Base-by-base conservation (phyloP, 2,797 vertebrate genomes). In the Alcedo atthis region DNA sequence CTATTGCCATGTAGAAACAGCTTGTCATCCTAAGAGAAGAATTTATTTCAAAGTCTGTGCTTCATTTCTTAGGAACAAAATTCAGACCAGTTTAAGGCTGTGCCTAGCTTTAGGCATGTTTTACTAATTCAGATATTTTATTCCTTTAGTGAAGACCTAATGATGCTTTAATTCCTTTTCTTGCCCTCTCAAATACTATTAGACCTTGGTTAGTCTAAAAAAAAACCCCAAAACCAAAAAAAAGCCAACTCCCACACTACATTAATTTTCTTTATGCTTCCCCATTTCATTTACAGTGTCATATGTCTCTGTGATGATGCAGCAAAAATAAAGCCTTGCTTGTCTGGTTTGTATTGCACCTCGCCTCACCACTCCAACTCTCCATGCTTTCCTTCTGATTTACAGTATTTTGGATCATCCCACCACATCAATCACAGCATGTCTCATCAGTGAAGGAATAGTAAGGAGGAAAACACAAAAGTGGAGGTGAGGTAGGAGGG, bases 271-370 rank as follows among this genome's bases (percentile, higher is more conserved):
- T 64, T 77, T 71, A 48, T n/a, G 49, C 35, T 5, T 78, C 46
- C 58, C 37, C 43, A 10, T 84, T 80, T 87, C 35, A 63, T 94
- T 81, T 85, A 75, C 64, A 71, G 28, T 71, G 54, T 37, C 42
- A 75, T 78, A 90, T 77, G 33, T 82, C 85, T 77, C 79, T 37
- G 32, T 69, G 90, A 90, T 78, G 92, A 93, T 74, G 35, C 59
- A 92, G 92, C 80, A 91, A 70, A 91, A 95, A 76, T 22, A 79
- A 92, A 75, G 40, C 25, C 59, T 71, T 78, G 59, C 37, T 75
- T 81, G 76, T 48, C 25, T 79, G 42, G 59, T 63, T 89, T 89
- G 62, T 67, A 69, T 28, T 5, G 5, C 16, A 53, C 25, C 63
- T 91, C 16, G 1, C 33, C 11, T 35, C 0, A 1, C 26, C 3